Percentiles rank a stretch among this genome's conserved stretches.
Evolutionary conservation across 37 sponge, comb jelly and placozoan genomes (phyloP).

Genomic region (Crambe crambe): DNA sequence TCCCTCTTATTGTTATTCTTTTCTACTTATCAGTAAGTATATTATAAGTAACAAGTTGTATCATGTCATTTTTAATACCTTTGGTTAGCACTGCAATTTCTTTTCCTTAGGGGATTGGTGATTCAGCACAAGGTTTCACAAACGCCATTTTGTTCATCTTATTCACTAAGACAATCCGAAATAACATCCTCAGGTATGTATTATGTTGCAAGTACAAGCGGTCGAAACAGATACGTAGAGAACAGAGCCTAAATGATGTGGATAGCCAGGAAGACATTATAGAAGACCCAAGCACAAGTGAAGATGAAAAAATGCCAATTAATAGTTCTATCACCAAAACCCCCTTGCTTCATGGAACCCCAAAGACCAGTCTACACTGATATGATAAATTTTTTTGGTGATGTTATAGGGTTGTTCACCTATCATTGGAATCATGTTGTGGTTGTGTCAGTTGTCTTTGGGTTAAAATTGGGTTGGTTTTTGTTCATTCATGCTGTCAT

Average conservation of each 20-base stretch:
- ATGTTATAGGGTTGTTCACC: too few species aligned
- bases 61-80: background rate
- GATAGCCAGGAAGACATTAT: too few species aligned
- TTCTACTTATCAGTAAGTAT: conserved; percentile 31
- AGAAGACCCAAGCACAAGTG: background rate
- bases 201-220: background rate
- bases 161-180: conserved; percentile 54
- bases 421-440: too few species aligned
- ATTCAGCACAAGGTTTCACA: conserved; percentile 63
- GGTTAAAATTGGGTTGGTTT: background rate
- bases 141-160: conserved; percentile 62
- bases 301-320: too few species aligned
- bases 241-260: too few species aligned
- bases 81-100: background rate
- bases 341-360: too few species aligned
- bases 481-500: background rate
- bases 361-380: too few species aligned
- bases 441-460: too few species aligned
- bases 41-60: background rate
- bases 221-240: too few species aligned
- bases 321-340: too few species aligned
- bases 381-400: too few species aligned
- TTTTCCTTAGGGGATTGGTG: conserved; percentile 65
- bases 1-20: background rate
- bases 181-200: background rate